Evolutionary conservation across 2,113 vertebrate genomes (phyloP).

Genomic region (Carassius auratus): DNA sequence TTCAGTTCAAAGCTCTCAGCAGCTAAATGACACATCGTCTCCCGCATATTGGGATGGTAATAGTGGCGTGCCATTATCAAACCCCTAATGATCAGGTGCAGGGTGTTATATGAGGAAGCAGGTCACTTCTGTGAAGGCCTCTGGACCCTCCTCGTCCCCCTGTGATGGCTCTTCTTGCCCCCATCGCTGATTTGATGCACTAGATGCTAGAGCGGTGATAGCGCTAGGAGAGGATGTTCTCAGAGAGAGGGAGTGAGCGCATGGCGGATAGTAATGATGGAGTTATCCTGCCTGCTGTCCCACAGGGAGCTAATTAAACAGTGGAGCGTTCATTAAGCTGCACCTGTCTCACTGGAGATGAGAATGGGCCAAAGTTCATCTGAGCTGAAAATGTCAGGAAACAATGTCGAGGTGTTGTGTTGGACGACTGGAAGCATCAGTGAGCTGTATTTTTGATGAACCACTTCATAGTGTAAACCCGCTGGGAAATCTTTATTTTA

Average conservation of each 20-base stretch:
- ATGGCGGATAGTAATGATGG: conserved; percentile 39
- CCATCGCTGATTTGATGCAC: conserved; percentile 1
- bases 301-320: conserved; percentile 58
- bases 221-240: not conserved
- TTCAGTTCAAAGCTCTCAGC: conserved; percentile 27
- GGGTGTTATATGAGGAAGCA: not conserved
- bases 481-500: not conserved
- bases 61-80: conserved; percentile 1
- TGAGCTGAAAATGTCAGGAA: conserved; percentile 48
- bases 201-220: not conserved
- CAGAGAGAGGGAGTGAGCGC: conserved; percentile 4
- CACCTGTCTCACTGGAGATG: conserved; percentile 55
- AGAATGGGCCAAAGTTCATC: conserved; percentile 53
- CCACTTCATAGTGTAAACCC: not conserved
- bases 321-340: conserved; percentile 49
- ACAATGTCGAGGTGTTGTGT: not conserved
- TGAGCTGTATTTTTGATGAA: not conserved
- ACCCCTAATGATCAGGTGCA: conserved; percentile 30
- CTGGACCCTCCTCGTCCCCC: not conserved
- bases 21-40: conserved; percentile 4
- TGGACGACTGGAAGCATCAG: not conserved
- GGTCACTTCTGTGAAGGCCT: not conserved
- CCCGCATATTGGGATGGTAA: not conserved
- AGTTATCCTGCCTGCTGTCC: conserved; percentile 43
- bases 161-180: not conserved